phyloP scores from a whole-genome alignment of 2,888 invertebrate species.

The Luffia ferchaultella region DNA sequence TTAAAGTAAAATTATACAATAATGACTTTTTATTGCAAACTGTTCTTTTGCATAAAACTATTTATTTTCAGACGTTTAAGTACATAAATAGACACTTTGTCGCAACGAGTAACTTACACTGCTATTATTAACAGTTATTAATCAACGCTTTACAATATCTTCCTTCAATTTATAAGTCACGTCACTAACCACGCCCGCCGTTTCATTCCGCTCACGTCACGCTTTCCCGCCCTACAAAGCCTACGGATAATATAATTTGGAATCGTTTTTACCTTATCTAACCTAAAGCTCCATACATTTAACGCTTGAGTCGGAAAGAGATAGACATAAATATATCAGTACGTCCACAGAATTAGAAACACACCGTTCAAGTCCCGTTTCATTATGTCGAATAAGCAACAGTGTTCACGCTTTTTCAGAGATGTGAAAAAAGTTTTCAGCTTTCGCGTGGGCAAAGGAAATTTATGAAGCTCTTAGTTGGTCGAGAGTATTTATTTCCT shows the following conservation, averaged over 20 bases:
- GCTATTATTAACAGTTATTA: too few species aligned
- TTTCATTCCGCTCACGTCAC: conserved; percentile 34
- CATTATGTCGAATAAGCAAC: background rate
- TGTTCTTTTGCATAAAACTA: too few species aligned
- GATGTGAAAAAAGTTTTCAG: background rate
- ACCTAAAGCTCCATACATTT: background rate
- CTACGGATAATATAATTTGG: background rate
- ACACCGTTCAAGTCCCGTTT: background rate
- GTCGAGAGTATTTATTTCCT: background rate
- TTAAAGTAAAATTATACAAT: too few species aligned
- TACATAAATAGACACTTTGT: too few species aligned
- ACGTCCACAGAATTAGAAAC: background rate
- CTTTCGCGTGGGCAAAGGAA: background rate
- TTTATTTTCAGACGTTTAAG: too few species aligned
- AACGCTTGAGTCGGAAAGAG: background rate
- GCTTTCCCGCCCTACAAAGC: conserved; percentile 19
- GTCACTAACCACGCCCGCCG: background rate
- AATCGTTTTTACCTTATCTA: background rate
- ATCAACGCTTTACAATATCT: too few species aligned
- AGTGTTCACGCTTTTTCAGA: background rate
- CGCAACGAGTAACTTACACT: too few species aligned
- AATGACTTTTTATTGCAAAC: too few species aligned
- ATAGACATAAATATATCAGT: background rate
- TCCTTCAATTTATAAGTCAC: too few species aligned
- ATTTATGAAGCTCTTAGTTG: background rate